Conservation (phyloP, 2,888 invertebrate species). For the Caenorhabditis japonica region DNA sequence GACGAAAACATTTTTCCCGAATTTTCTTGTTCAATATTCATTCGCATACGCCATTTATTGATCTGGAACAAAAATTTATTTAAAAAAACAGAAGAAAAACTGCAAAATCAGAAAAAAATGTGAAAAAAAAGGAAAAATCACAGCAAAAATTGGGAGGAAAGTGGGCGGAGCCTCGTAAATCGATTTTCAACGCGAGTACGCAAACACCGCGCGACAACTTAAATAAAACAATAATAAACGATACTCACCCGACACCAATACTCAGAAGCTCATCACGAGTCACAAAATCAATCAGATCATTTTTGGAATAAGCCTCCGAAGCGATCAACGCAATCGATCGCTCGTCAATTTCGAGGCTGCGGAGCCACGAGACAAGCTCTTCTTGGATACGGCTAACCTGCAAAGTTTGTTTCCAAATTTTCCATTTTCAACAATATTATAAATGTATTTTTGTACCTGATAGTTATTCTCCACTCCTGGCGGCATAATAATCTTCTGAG, state of each 20-base stretch:
- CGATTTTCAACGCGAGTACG: no score
- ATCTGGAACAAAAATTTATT: no score
- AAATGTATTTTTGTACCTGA: neutral
- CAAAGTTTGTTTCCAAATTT: slow-evolving; percentile 19
- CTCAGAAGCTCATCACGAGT: slow-evolving; percentile 87
- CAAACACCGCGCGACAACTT: no score
- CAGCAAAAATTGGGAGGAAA: no score
- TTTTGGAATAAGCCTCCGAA: slow-evolving; percentile 85
- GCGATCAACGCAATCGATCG: slow-evolving; percentile 82
- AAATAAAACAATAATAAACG: no score
- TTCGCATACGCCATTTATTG: no score
- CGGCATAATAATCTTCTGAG: slow-evolving; percentile 60
- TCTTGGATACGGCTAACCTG: slow-evolving; percentile 78
- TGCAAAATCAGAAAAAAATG: no score
- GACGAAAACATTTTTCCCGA: no score
- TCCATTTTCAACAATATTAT: neutral
- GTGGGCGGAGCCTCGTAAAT: no score
- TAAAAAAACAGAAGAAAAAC: no score
- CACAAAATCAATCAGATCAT: slow-evolving; percentile 86
- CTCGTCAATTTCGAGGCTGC: slow-evolving; percentile 83
- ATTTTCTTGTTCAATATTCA: no score
- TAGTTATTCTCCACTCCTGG: slow-evolving; percentile 43
- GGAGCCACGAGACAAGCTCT: slow-evolving; percentile 84
- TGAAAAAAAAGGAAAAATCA: no score
- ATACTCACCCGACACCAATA: slow-evolving; percentile 84